Evolutionary conservation across 2,113 vertebrate species (phyloP).

Genomic region (Lasiurus borealis): DNA sequence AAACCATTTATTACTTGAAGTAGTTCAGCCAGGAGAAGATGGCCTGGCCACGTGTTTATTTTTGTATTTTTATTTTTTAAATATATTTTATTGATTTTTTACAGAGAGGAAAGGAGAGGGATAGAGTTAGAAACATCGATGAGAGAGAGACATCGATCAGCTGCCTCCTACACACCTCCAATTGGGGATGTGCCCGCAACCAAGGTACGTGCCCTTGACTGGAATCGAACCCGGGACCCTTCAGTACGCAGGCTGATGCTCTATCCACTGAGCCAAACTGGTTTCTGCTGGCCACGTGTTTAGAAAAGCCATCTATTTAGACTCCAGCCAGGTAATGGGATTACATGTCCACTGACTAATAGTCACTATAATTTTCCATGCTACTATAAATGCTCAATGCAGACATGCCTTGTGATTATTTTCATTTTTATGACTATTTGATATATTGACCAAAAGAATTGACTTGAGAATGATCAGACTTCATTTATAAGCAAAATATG

Average conservation of each 20-base stretch:
- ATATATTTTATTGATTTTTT: no score
- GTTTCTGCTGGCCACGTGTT: background rate
- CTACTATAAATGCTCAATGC: constrained; percentile 4
- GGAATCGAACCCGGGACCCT: no score
- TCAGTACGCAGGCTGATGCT: no score
- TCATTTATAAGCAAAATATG: background rate
- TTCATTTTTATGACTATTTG: constrained; percentile 16
- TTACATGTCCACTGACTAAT: background rate
- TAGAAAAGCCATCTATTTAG: background rate
- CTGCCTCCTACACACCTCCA: no score
- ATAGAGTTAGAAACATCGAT: no score
- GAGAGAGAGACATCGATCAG: no score
- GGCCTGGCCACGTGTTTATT: background rate
- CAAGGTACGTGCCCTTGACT: no score
- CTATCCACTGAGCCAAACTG: no score
- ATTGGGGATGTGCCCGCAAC: no score
- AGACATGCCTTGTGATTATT: background rate
- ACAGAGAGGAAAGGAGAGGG: no score
- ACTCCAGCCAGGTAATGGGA: background rate
- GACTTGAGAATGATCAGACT: background rate
- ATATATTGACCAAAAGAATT: background rate
- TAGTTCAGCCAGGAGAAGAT: background rate
- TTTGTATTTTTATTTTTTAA: no score
- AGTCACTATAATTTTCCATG: background rate
- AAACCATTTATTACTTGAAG: background rate